Base-by-base conservation (phyloP, 2,888 invertebrate genomes). In the Troides helena region DNA sequence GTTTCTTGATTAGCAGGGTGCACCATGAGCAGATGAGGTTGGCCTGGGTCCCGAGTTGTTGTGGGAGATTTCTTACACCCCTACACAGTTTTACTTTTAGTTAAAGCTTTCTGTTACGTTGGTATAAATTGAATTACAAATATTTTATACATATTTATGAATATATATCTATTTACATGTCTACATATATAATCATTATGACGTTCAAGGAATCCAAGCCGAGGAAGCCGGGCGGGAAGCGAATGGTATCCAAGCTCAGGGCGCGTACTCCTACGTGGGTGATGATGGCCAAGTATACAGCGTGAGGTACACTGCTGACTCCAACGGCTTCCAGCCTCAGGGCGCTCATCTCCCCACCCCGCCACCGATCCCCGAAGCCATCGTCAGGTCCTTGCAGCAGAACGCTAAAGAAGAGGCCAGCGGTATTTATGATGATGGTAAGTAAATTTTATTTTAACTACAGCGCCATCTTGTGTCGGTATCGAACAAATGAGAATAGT, bases 331-430 rank as follows among this genome's bases (percentile, higher is more conserved):
- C 89, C 89, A 92, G 72, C 88, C 94, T 0, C 85, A 88, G 59
- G 94, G 94, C 0, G 92, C 93, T 2, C 94, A 94, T 76, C 75
- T 94, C 0, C 94, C 94, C 0, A 94, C 94, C 0, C 89, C 94
- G 0, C 94, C 94, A 0, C 94, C 94, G 0, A 85, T 94, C 8
- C 94, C 94, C 0, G 94, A 92, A 59, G 94, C 90, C 10, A 94
- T 94, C 75, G 89, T 91, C 18, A 89, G 89, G 79, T 91, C 93
- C 0, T 82, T 93, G 36, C 85, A 87, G 61, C 83, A 88, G 78
- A 94, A 93, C 72, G 93, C 93, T 0, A 89, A 93, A 62, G 93
- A 93, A 73, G 94, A 94, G 72, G 93, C 94, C 23, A 89, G 86
- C 72, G 94, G 93, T 0, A 92, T 93, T 73, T 90, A 83, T 66